Percentiles rank a stretch among this genome's conserved stretches.
Conservation (phyloP, 2,888 invertebrate species). For the Mythimna loreyi region DNA sequence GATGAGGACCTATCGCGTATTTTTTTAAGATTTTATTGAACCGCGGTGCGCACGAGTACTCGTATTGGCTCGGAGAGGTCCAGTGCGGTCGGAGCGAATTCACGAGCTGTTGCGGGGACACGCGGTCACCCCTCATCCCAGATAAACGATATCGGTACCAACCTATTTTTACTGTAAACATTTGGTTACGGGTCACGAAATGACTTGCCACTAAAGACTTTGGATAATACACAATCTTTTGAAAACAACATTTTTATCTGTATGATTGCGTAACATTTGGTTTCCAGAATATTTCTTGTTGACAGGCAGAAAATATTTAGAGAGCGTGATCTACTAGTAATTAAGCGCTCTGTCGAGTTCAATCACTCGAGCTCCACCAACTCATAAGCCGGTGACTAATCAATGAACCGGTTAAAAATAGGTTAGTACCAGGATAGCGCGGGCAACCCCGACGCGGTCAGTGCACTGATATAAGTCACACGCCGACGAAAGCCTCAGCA, state of each 20-base stretch:
- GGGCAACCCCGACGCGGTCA: constrained; percentile 88
- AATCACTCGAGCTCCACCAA: constrained; percentile 47
- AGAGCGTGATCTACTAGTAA: constrained; percentile 29
- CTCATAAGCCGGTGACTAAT: constrained; percentile 55
- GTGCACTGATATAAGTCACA: constrained; percentile 87
- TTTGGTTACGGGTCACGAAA: constrained; percentile 4
- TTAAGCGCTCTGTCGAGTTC: constrained; percentile 33
- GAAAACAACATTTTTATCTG: not conserved
- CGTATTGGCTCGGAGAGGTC: constrained; percentile 86
- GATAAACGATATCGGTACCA: constrained; percentile 81
- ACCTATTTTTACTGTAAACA: constrained; percentile 77
- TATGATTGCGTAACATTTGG: not conserved
- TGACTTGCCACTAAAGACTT: constrained; percentile 3
- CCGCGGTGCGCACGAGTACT: constrained; percentile 78
- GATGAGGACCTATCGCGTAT: constrained; percentile 74
- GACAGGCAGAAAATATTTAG: constrained; percentile 14
- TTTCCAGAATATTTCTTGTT: constrained; percentile 10
- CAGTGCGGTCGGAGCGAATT: constrained; percentile 89
- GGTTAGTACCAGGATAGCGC: constrained; percentile 87
- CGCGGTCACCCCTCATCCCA: constrained; percentile 82
- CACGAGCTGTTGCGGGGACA: constrained; percentile 83
- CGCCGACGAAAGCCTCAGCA: constrained; percentile 91
- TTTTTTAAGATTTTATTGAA: constrained; percentile 62
- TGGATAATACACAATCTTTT: not conserved
- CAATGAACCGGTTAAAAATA: constrained; percentile 79